Conservation (phyloP, 2,113 vertebrate genomes). For the Regulus satrapa region DNA sequence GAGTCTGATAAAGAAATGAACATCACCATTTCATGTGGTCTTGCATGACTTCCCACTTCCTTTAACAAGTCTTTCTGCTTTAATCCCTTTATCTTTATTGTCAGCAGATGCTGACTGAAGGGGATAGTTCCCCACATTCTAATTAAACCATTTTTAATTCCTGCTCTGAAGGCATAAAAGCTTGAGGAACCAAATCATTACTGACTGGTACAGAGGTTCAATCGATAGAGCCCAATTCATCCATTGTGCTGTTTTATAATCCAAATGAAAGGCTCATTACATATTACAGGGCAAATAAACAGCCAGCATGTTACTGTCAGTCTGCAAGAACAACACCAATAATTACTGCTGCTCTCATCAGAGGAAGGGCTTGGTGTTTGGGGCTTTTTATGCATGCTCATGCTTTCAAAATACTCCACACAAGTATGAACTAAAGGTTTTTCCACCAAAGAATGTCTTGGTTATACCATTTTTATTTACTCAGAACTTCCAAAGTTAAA, state of each 20-base stretch:
- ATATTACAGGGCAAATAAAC: constrained; percentile 14
- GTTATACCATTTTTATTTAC: not conserved
- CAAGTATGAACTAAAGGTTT: not conserved
- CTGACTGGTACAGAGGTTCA: constrained; percentile 38
- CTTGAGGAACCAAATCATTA: constrained; percentile 61
- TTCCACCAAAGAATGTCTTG: not conserved
- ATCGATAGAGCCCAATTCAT: constrained; percentile 59
- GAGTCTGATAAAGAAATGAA: not conserved
- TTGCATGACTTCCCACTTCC: not conserved
- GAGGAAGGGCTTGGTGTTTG: not conserved
- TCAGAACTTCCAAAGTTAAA: not conserved
- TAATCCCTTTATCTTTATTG: constrained; percentile 24
- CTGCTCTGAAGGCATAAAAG: constrained; percentile 17
- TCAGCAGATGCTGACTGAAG: constrained; percentile 46
- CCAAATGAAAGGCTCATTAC: constrained; percentile 29
- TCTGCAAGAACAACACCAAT: not conserved
- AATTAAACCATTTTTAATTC: constrained; percentile 70
- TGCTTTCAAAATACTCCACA: not conserved
- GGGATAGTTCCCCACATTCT: constrained; percentile 19
- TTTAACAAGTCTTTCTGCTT: not conserved
- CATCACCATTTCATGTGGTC: not conserved
- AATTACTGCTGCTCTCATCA: not conserved
- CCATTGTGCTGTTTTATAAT: constrained; percentile 25
- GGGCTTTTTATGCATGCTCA: accelerated
- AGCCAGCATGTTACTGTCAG: not conserved